phyloP scores from a whole-genome alignment of 2,888 invertebrate genomes.

The Leptinotarsa tumamoca region DNA sequence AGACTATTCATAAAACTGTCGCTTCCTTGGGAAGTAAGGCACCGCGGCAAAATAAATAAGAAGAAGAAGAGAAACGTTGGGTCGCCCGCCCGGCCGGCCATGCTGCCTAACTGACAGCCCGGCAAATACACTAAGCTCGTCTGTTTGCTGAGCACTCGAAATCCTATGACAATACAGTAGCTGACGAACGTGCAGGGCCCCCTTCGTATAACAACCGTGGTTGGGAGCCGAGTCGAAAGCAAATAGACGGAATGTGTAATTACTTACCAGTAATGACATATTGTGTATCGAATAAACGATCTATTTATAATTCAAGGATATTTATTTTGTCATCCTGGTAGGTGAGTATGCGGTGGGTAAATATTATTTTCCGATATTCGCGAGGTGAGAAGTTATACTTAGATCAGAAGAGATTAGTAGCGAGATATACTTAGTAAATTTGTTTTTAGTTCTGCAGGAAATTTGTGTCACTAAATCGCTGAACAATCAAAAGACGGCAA shows the following conservation, averaged over 20 bases:
- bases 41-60: not conserved
- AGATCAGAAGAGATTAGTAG: not conserved
- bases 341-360: conserved; percentile 10
- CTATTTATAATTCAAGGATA: conserved; percentile 49
- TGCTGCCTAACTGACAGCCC: conserved; percentile 60
- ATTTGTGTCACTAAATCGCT: no score
- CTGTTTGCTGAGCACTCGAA: conserved; percentile 66
- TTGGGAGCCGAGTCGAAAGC: conserved; percentile 44
- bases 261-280: conserved; percentile 56
- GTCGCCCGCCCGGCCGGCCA: conserved; percentile 22
- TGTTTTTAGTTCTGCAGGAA: not conserved
- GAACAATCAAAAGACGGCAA: no score
- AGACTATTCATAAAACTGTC: not conserved
- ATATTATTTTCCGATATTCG: conserved; percentile 22
- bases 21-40: not conserved
- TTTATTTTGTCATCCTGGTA: conserved; percentile 37
- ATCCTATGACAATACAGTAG: conserved; percentile 68
- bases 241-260: conserved; percentile 57
- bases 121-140: conserved; percentile 64
- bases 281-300: conserved; percentile 48
- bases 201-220: conserved; percentile 45
- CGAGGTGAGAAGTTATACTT: not conserved
- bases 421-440: not conserved
- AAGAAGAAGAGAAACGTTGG: not conserved
- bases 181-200: conserved; percentile 51